phyloP scores from a whole-genome alignment of 2,888 invertebrate genomes.

The Cosmia pyralina region DNA sequence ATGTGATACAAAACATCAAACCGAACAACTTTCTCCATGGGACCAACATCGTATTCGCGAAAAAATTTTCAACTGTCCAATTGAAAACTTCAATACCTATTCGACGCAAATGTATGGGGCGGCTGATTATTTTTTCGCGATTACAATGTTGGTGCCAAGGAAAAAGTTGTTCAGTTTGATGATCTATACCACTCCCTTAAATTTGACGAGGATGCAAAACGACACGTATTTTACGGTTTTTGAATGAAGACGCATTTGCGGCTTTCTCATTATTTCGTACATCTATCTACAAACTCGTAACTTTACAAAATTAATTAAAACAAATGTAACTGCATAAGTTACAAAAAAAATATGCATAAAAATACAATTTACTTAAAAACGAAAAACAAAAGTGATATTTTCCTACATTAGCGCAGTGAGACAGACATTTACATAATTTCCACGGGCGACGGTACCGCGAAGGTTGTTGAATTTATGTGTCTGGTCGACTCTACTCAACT shows the following conservation, averaged over 20 bases:
- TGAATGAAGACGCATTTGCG: not conserved
- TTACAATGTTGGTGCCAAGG: too few species aligned
- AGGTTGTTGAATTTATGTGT: slow-evolving; percentile 73
- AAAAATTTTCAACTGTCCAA: too few species aligned
- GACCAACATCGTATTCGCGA: too few species aligned
- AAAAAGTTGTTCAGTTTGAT: too few species aligned
- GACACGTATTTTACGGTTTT: not conserved
- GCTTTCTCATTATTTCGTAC: not conserved
- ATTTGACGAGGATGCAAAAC: too few species aligned
- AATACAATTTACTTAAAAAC: slow-evolving; percentile 9
- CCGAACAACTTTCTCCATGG: too few species aligned
- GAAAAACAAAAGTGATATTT: slow-evolving; percentile 33
- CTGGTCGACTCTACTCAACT: slow-evolving; percentile 66
- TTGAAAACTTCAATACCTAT: too few species aligned
- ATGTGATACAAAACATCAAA: too few species aligned
- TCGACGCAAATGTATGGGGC: too few species aligned
- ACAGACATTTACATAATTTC: slow-evolving; percentile 65
- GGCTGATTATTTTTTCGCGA: too few species aligned
- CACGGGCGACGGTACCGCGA: slow-evolving; percentile 53
- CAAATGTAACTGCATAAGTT: not conserved
- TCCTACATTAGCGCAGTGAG: slow-evolving; percentile 39
- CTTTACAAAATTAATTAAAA: not conserved
- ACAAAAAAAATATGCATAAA: slow-evolving; percentile 17
- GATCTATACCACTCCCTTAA: too few species aligned
- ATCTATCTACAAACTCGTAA: not conserved